These are phyloP conservation scores for Orgyia antiqua DNA, from an alignment of 2,888 invertebrate genomes.

Conservation along the genomic window DNA sequence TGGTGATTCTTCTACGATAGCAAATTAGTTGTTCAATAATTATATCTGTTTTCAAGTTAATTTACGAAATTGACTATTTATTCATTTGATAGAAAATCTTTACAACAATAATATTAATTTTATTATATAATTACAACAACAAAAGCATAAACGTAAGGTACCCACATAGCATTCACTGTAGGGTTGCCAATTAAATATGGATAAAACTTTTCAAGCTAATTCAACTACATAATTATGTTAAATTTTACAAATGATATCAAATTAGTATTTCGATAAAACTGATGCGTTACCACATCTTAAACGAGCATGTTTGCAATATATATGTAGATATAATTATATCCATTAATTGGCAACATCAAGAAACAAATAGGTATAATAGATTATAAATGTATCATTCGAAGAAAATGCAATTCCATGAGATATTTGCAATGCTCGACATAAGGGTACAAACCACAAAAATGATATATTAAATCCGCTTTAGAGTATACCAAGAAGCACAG, in stretches of 20 bases:
- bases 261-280: background rate
- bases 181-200: conserved; percentile 35
- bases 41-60: too few relatives aligned
- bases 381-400: conserved; percentile 41
- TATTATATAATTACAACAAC: too few relatives aligned
- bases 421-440: conserved; percentile 60
- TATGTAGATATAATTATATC: conserved; percentile 6
- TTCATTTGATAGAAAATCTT: too few relatives aligned
- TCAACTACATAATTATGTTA: too few relatives aligned
- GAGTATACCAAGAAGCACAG: conserved; percentile 77
- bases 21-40: too few relatives aligned
- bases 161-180: conserved; percentile 53
- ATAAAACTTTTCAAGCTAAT: conserved; percentile 5
- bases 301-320: too few relatives aligned
- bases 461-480: conserved; percentile 70
- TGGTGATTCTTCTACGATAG: too few relatives aligned
- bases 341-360: conserved; percentile 36
- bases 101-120: too few relatives aligned
- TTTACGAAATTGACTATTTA: too few relatives aligned
- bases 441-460: conserved; percentile 70
- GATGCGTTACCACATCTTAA: too few relatives aligned
- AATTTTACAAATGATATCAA: too few relatives aligned
- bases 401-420: conserved; percentile 61
- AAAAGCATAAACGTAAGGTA: conserved; percentile 44
- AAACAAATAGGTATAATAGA: conserved; percentile 35